A percentile compares a stretch with the other conserved stretches of the same genome.
phyloP scores from a whole-genome alignment of 2,113 vertebrate species.

The Hippocampus guttulatus region DNA sequence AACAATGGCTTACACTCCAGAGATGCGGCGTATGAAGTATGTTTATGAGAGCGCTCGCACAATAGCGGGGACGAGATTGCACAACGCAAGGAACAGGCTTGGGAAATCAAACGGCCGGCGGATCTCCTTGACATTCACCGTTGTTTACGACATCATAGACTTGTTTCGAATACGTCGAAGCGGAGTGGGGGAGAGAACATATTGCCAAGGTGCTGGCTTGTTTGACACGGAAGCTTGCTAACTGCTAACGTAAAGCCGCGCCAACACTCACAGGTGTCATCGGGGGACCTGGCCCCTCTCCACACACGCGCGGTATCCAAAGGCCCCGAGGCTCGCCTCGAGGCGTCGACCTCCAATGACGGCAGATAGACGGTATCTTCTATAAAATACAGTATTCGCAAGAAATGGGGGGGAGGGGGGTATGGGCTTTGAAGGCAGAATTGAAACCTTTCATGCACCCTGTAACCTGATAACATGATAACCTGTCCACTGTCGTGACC shows the following conservation, averaged over 20 bases:
- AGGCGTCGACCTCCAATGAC: conserved; percentile 30
- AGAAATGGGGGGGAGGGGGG: too few species aligned
- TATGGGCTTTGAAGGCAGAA: too few species aligned
- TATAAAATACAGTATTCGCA: too few species aligned
- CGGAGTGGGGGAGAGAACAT: conserved; percentile 29
- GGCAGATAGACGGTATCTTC: too few species aligned
- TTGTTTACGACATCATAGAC: conserved; percentile 44
- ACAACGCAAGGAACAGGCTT: conserved; percentile 66
- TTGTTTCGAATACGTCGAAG: conserved; percentile 41
- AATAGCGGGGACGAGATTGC: conserved; percentile 53
- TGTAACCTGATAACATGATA: too few species aligned
- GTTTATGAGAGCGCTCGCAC: conserved; percentile 61
- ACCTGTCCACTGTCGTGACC: too few species aligned
- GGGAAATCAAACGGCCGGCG: conserved; percentile 43
- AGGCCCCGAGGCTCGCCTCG: conserved; percentile 38
- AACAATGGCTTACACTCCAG: conserved; percentile 73
- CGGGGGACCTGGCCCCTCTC: conserved; percentile 46
- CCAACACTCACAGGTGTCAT: conserved; percentile 66
- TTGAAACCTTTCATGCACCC: too few species aligned
- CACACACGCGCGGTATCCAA: conserved; percentile 43
- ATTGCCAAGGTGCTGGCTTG: conserved; percentile 54
- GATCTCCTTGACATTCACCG: conserved; percentile 65
- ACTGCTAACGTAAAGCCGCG: conserved; percentile 60
- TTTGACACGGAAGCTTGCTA: conserved; percentile 59
- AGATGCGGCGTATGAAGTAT: conserved; percentile 67